Base-by-base conservation (phyloP, 2,888 invertebrate species). In the Watsonalla cultraria region DNA sequence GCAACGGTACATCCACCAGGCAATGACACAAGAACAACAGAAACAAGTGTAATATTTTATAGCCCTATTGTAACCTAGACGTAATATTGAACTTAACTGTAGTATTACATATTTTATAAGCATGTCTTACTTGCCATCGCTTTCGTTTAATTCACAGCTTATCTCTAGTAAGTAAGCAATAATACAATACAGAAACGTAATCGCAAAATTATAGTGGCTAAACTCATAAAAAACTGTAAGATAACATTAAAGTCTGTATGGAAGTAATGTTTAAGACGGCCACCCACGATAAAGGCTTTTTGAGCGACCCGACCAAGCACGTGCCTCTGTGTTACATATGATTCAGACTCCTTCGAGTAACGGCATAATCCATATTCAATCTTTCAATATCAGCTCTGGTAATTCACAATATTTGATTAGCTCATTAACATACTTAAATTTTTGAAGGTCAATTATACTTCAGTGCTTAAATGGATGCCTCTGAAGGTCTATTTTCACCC, bases 161-260 rank as follows among this genome's bases (percentile, higher is more conserved):
- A 7, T 37, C 7, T 8, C 7, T 37, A 37, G 37, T 37, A 8
- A 5, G 37, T 37, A 37, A 9, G 37, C 37, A 9, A 37, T 8
- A 37, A 37, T 37, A 37, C 8, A 37, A 8, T 7, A 37, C 5
- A 9, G 8, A 37, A 37, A 9, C 37, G 9, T 37, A 42, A 8
- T 11, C 9, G 11, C 11, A 6, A 8, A 42, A 42, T 42, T 42
- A 42, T 42, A 42, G 42, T 4, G 5, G 0, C 11, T 8, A 11
- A 11, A 42, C 8, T 11, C 53, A 57, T 53, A 62, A 60, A n/a
- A 64, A 61, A 62, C 62, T 54, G 57, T 53, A 54, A 56, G 51
- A 56, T 60, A 68, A 72, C 79, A 77, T 80, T 80, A 80, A 76
- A 74, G 70, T 70, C 73, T 68, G 70, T 72, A 68, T 72, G 69